A percentile compares a stretch with the other conserved stretches of the same genome.
Conservation (phyloP, 1,140 invertebrate genomes). For the Micrasema longulum region DNA sequence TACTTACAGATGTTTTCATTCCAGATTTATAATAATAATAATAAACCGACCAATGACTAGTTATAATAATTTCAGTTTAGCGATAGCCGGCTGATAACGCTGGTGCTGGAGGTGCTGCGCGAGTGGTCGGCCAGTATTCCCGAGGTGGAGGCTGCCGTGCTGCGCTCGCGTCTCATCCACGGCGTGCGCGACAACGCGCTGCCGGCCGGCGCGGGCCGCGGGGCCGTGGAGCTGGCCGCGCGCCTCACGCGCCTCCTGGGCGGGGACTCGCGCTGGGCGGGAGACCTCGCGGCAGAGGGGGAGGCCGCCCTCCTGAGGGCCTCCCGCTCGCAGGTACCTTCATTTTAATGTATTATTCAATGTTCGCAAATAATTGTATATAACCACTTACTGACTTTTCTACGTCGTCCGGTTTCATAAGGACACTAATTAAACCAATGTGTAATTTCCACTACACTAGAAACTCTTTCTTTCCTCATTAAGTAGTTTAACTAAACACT, state of each 20-base stretch:
- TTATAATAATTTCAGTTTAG: conserved; percentile 55
- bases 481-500: no score
- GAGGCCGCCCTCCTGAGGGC: conserved; percentile 61
- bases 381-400: no score
- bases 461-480: no score
- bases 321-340: conserved; percentile 29
- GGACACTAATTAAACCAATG: no score
- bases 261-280: conserved; percentile 55
- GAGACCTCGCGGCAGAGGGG: conserved; percentile 58
- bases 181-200: conserved; percentile 56
- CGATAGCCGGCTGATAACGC: conserved; percentile 58
- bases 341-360: no score
- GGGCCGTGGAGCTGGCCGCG: conserved; percentile 55
- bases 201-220: conserved; percentile 47
- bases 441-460: no score
- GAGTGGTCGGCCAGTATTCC: conserved; percentile 57
- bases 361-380: no score
- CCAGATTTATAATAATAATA: no score
- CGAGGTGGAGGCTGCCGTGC: conserved; percentile 4
- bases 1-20: no score
- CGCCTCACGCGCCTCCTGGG: conserved; percentile 53
- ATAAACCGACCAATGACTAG: no score
- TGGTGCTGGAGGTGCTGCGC: conserved; percentile 59
- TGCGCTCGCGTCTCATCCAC: conserved; percentile 58
- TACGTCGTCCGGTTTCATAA: no score